Conservation (phyloP, 1,140 invertebrate species). For the Diploscapter pachys region DNA sequence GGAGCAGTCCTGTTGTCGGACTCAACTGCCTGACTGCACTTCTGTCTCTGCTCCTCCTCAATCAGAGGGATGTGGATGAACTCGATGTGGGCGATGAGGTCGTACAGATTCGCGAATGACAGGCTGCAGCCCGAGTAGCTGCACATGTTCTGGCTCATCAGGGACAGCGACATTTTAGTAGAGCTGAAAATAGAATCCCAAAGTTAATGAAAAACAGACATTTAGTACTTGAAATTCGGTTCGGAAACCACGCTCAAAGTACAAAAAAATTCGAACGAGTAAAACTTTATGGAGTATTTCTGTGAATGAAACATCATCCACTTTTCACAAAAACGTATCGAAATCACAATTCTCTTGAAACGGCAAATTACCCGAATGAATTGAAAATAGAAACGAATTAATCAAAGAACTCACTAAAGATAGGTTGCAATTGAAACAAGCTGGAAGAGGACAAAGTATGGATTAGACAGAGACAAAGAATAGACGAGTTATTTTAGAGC, state of each 20-base stretch:
- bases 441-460: too few relatives aligned
- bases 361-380: not conserved
- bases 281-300: not conserved
- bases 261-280: not conserved
- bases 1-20: not conserved
- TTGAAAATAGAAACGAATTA: not conserved
- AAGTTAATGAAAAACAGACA: not conserved
- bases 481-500: too few relatives aligned
- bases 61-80: conserved; percentile 23
- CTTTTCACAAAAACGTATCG: not conserved
- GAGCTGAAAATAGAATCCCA: not conserved
- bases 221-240: not conserved
- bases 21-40: conserved; percentile 4
- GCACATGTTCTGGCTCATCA: conserved; percentile 14
- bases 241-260: not conserved
- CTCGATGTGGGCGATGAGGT: conserved; percentile 33
- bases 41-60: conserved; percentile 18
- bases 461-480: too few relatives aligned
- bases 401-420: too few relatives aligned
- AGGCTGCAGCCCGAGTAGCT: conserved; percentile 7
- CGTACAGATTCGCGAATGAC: conserved; percentile 21
- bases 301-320: not conserved
- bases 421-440: too few relatives aligned
- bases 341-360: not conserved
- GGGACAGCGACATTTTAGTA: conserved; percentile 6